Evolutionary conservation across 2,888 invertebrate species (phyloP), one percentile per base, ranked within the genome.

Genomic region (Agrochola circellaris): DNA sequence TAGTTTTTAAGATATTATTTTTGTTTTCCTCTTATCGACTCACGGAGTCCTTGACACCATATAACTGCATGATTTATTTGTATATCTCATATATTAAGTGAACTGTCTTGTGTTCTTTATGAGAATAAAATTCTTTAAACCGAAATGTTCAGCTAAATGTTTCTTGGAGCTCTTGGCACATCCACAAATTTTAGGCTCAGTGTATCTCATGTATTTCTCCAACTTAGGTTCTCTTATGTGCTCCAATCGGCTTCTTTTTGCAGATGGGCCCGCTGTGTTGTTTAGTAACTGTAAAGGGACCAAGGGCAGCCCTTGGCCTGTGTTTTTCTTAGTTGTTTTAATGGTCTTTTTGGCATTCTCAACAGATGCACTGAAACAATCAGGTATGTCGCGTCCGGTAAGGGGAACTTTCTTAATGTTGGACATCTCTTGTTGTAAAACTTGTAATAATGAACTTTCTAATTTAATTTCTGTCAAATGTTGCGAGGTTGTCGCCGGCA

Each of bases 401-500:
- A 88, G 81, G 6, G 90, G 79, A 9, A 94, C 86, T 15, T 91
- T 61, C 26, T 87, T 91, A 8, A 91, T 73, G 77, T 94, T 94
- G 0, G 93, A 90, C 65, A 92, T 79, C 81, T 95, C 95, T 62
- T 92, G 89, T 86, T 95, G 94, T 45, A 96, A 77, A 56, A 96
- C 82, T 89, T 95, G 95, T 89, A 95, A 90, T 60, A 96, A 67
- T 2, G 96, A 96, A 84, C 95, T 95, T 88, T 96, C 92, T 45
- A 94, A 83, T 68, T 95, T 93, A 1, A 95, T 77, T 60, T 95
- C 93, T 23, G 83, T 71, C 3, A 94, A 48, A 68, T 93, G 91
- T 77, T 92, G 90, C 0, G 93, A 91, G 0, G 93, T 91, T 4
- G 87, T 62, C 6, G 94, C 89, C 0, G 62, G 95, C 30, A 95